Percentiles rank a stretch among this genome's conserved stretches.
Conservation (phyloP, 2,113 vertebrate genomes). For the Puma concolor region DNA sequence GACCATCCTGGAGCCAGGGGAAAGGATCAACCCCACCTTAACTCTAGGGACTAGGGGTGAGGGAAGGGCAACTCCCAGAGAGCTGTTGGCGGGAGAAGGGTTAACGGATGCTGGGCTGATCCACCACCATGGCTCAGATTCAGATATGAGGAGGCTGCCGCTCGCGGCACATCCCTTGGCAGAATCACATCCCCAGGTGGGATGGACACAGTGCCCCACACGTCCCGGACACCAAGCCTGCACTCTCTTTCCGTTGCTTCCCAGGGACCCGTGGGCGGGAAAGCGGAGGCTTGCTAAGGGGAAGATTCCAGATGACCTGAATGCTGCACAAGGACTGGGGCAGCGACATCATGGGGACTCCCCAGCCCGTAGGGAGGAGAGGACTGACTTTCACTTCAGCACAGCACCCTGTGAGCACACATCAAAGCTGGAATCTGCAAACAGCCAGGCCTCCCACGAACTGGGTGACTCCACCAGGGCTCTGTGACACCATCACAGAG, state of each 20-base stretch:
- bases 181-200: not conserved
- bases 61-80: not conserved
- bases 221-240: not conserved
- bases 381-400: slow-evolving; percentile 20
- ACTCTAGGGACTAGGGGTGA: not conserved
- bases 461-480: not conserved
- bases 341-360: fast-evolving
- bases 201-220: fast-evolving
- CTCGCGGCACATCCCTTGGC: not conserved
- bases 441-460: not conserved
- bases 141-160: fast-evolving
- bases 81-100: not conserved
- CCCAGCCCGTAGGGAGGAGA: not conserved
- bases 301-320: not conserved
- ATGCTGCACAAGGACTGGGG: not conserved
- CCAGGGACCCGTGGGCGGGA: not conserved
- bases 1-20: not conserved
- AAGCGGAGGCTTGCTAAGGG: not conserved
- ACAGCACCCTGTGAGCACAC: not conserved
- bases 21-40: not conserved
- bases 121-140: not conserved
- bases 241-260: not conserved
- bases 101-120: not conserved
- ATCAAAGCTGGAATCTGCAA: not conserved
- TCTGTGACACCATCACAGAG: not conserved